These are phyloP conservation scores for Hesperophylax magnus DNA, from an alignment of 1,140 invertebrate genomes.

Conservation along the genomic window DNA sequence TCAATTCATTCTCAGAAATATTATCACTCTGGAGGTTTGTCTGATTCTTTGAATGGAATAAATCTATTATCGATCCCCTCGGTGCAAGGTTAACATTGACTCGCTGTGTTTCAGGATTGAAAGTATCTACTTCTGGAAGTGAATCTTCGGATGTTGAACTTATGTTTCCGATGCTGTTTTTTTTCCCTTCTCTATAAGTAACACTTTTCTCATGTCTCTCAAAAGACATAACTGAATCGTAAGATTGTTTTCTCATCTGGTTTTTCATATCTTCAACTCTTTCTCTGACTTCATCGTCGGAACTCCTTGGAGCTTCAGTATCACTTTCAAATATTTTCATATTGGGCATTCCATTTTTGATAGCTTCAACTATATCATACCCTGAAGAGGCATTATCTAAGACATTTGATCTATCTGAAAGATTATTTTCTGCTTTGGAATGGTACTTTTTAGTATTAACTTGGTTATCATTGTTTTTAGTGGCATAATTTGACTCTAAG, in stretches of 20 bases:
- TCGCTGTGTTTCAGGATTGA: not conserved
- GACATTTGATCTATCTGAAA: conserved; percentile 60
- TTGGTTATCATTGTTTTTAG: not conserved
- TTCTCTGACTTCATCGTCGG: conserved; percentile 65
- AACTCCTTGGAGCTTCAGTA: conserved; percentile 63
- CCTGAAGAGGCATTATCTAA: conserved; percentile 61
- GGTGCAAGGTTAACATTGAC: not conserved
- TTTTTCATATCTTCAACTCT: conserved; percentile 61
- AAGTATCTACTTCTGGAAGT: not conserved
- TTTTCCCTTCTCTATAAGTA: conserved; percentile 29
- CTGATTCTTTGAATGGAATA: not conserved
- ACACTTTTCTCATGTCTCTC: conserved; percentile 13
- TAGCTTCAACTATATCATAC: conserved; percentile 64
- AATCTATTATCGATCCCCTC: not conserved
- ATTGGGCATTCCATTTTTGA: conserved; percentile 67
- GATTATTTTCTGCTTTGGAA: conserved; percentile 59
- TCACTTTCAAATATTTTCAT: conserved; percentile 63
- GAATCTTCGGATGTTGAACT: conserved; percentile 14
- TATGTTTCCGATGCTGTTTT: conserved; percentile 14
- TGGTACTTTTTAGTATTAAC: not conserved
- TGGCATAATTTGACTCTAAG: conserved; percentile 61
- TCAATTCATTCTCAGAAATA: not conserved
- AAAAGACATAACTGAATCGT: conserved; percentile 18
- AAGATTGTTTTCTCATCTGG: conserved; percentile 60
- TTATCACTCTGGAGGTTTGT: not conserved